A percentile compares a stretch with the other conserved stretches of the same genome.
phyloP scores from a whole-genome alignment of 2,888 invertebrate species.

The Lasioglossum figueresi region DNA sequence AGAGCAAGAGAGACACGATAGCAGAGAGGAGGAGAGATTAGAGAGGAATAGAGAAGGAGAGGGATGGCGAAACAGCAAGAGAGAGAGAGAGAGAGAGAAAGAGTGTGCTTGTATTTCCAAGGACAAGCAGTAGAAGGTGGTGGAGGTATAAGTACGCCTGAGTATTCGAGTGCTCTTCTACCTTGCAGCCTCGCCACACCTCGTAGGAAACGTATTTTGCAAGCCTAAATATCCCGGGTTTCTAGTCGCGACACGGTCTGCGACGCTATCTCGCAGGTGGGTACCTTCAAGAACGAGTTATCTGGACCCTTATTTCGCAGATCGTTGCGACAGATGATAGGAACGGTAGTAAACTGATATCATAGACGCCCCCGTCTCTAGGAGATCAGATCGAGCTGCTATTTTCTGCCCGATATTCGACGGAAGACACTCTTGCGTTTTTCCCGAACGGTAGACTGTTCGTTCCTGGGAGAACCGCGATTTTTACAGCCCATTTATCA shows the following conservation, averaged over 20 bases:
- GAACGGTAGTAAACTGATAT: conserved; percentile 47
- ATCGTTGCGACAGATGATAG: conserved; percentile 61
- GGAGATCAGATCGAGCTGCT: conserved; percentile 36
- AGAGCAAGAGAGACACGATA: neutral
- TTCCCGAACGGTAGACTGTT: neutral
- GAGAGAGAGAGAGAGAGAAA: conserved; percentile 40
- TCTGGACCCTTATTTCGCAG: conserved; percentile 68
- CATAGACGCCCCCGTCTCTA: conserved; percentile 45
- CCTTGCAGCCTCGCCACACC: conserved; percentile 61
- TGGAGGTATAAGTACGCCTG: conserved; percentile 72
- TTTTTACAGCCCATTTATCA: neutral
- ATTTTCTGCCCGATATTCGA: conserved; percentile 27
- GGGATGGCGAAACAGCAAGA: conserved; percentile 32
- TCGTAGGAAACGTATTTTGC: conserved; percentile 77
- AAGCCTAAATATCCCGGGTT: conserved; percentile 73
- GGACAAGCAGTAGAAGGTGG: conserved; percentile 69
- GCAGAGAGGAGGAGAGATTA: neutral
- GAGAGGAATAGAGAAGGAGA: conserved; percentile 52
- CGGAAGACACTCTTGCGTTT: neutral
- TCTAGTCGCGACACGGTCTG: conserved; percentile 40
- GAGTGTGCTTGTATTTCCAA: conserved; percentile 66
- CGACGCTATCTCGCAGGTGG: conserved; percentile 60
- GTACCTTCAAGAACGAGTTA: conserved; percentile 63
- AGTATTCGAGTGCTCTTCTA: conserved; percentile 76
- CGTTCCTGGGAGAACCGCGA: neutral